Conservation (phyloP, 1,140 invertebrate species). For the Achroia grisella region DNA sequence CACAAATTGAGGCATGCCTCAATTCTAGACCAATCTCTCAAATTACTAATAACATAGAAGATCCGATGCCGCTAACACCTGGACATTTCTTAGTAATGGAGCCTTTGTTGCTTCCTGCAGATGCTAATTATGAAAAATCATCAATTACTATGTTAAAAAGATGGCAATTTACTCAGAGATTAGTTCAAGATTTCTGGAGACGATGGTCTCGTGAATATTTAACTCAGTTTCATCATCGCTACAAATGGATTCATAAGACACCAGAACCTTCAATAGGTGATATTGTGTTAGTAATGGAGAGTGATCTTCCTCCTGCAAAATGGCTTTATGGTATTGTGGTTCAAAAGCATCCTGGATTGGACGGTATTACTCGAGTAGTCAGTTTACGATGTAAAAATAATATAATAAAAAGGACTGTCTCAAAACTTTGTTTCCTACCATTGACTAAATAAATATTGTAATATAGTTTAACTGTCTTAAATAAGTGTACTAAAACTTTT, state of each 20-base stretch:
- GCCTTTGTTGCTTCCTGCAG: not conserved
- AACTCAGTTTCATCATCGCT: not conserved
- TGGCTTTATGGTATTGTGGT: no score
- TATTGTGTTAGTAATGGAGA: no score
- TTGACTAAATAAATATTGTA: no score
- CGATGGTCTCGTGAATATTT: not conserved
- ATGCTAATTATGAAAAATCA: not conserved
- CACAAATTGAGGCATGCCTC: conserved; percentile 23
- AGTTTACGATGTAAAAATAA: no score
- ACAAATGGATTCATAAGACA: not conserved
- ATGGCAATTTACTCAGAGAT: not conserved
- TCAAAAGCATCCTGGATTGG: no score
- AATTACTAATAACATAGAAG: conserved; percentile 12
- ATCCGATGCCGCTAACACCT: conserved; percentile 19
- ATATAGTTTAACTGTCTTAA: no score
- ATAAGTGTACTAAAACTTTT: no score
- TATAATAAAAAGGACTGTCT: no score
- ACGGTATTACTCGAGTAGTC: no score
- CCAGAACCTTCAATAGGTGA: not conserved
- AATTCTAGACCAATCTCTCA: conserved; percentile 15
- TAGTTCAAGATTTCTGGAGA: not conserved
- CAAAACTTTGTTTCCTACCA: no score
- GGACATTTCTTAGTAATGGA: conserved; percentile 22
- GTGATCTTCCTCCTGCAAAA: no score
- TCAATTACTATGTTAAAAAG: not conserved